A percentile compares a stretch with the other conserved stretches of the same genome.
These are phyloP conservation scores for Slavum lentiscoides DNA, from an alignment of 2,888 invertebrate genomes.

Conservation along the genomic window DNA sequence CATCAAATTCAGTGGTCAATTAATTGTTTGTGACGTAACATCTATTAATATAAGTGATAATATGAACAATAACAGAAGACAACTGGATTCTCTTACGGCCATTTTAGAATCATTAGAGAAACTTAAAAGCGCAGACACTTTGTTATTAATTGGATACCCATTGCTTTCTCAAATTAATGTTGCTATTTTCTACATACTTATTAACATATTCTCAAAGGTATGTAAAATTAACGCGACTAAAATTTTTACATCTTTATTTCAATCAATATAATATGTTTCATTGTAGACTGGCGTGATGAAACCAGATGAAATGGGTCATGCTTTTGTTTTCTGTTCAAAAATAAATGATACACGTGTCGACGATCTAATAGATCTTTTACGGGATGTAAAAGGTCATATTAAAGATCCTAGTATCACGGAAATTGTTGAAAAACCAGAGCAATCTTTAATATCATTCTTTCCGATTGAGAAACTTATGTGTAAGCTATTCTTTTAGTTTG, in stretches of 20 bases:
- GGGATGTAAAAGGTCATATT: conserved; percentile 32
- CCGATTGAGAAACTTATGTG: conserved; percentile 38
- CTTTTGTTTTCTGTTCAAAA: conserved; percentile 45
- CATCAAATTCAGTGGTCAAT: conserved; percentile 10
- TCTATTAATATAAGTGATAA: conserved; percentile 37
- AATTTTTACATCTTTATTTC: neutral
- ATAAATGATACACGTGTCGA: neutral
- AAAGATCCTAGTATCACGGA: conserved; percentile 43
- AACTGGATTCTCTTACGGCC: conserved; percentile 20
- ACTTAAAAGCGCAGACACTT: conserved; percentile 54
- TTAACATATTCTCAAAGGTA: conserved; percentile 64
- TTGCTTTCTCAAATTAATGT: conserved; percentile 70
- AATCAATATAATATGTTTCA: neutral
- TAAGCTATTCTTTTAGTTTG: conserved; percentile 2
- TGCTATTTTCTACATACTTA: conserved; percentile 66
- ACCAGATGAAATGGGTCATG: conserved; percentile 48
- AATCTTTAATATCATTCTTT: conserved; percentile 42
- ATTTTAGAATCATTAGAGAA: conserved; percentile 30
- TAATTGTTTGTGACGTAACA: conserved; percentile 45
- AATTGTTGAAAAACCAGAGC: conserved; percentile 33
- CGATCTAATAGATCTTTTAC: conserved; percentile 32
- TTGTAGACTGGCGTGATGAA: conserved; percentile 32
- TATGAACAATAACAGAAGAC: conserved; percentile 40
- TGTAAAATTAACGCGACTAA: neutral
- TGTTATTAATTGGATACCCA: conserved; percentile 61